A percentile compares a stretch with the other conserved stretches of the same genome.
phyloP scores from a whole-genome alignment of 2,797 vertebrate genomes.

The Coracias cyanogaster region DNA sequence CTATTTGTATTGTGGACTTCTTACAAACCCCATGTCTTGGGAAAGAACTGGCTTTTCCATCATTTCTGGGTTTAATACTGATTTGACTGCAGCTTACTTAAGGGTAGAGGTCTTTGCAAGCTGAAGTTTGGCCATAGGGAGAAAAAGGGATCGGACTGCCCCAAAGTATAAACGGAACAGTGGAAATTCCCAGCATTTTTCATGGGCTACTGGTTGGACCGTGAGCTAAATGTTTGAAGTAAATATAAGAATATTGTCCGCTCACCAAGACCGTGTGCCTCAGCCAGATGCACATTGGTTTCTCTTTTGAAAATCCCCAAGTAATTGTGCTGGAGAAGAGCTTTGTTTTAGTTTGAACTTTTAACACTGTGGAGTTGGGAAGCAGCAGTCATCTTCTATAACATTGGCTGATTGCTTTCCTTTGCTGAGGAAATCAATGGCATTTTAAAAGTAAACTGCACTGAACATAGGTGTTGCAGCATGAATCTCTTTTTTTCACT shows the following conservation, averaged over 20 bases:
- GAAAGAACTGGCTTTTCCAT: not conserved
- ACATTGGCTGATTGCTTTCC: conserved; percentile 45
- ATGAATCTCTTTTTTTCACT: not conserved
- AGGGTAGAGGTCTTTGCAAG: not conserved
- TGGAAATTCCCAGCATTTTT: conserved; percentile 6
- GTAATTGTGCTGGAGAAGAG: not conserved
- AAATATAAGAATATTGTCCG: not conserved
- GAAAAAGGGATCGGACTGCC: not conserved
- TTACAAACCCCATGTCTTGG: not conserved
- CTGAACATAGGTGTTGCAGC: conserved; percentile 38
- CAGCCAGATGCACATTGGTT: not conserved
- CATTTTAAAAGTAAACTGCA: conserved; percentile 62
- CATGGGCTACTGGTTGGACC: not conserved
- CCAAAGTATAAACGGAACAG: not conserved
- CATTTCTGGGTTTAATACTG: not conserved
- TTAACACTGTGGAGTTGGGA: not conserved
- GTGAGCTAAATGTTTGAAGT: not conserved
- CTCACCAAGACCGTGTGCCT: not conserved
- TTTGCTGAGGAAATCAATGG: not conserved
- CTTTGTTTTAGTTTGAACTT: conserved; percentile 51
- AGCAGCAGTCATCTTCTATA: conserved; percentile 8
- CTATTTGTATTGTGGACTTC: not conserved
- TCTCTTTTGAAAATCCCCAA: not conserved
- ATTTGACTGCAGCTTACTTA: not conserved
- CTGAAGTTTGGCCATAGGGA: not conserved